Percentiles rank a stretch among this genome's conserved stretches.
These are phyloP conservation scores for Sarcophaga rosellei DNA, from an alignment of 2,888 invertebrate genomes.

Conservation along the genomic window DNA sequence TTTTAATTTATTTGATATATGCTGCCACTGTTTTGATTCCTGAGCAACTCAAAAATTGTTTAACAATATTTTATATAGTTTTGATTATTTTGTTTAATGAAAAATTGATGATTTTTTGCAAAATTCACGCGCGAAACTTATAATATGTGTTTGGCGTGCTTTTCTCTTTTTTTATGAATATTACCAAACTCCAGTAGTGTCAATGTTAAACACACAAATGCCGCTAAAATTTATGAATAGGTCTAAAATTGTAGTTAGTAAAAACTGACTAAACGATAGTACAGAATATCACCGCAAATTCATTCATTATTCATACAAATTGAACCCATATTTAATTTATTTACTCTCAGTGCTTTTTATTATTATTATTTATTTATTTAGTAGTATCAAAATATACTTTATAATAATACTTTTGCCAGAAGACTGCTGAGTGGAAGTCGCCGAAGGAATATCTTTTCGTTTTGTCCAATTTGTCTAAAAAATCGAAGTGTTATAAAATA, in stretches of 20 bases:
- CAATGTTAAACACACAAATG: neutral
- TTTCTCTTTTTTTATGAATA: conserved; percentile 53
- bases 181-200: conserved; percentile 32
- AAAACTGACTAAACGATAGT: neutral
- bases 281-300: no score
- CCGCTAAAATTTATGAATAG: neutral
- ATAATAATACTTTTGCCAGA: no score
- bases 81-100: conserved; percentile 16
- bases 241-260: neutral
- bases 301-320: no score
- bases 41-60: neutral
- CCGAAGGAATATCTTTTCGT: no score
- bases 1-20: neutral
- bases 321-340: no score
- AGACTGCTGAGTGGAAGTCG: no score
- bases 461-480: no score
- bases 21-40: conserved; percentile 4
- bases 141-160: conserved; percentile 65
- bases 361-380: no score
- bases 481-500: no score
- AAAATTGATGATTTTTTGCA: conserved; percentile 40
- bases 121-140: conserved; percentile 63
- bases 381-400: no score
- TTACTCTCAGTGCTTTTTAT: no score
- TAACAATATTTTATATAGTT: conserved; percentile 1